phyloP scores from a whole-genome alignment of 2,113 vertebrate genomes.

The Myotis yumanensis region DNA sequence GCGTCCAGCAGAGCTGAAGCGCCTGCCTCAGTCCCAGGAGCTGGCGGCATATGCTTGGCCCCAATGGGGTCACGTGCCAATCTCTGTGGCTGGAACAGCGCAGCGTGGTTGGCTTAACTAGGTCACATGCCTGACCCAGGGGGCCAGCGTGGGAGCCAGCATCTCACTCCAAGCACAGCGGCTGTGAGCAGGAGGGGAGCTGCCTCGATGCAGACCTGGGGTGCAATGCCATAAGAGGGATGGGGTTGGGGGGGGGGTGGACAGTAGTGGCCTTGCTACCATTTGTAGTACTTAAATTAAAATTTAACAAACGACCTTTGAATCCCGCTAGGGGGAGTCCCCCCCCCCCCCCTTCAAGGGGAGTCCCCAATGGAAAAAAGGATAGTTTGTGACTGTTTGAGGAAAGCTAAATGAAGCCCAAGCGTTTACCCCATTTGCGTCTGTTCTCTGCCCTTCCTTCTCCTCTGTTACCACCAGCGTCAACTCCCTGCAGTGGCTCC shows the following conservation, averaged over 20 bases:
- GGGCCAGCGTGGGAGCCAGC: not conserved
- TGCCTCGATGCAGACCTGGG: not conserved
- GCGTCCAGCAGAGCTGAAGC: not conserved
- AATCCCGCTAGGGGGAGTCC: not conserved
- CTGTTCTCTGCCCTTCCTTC: not conserved
- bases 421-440: not conserved
- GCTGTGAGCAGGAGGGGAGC: no score
- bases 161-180: not conserved
- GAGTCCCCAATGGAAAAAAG: not conserved
- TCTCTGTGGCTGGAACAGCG: not conserved
- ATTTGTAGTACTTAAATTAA: not conserved
- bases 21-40: not conserved
- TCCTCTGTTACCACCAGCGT: not conserved
- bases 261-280: not conserved
- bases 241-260: not conserved
- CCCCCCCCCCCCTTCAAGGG: not conserved
- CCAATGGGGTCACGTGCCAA: not conserved
- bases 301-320: not conserved
- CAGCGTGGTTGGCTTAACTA: not conserved
- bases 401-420: not conserved
- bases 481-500: not conserved
- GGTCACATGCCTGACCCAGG: not conserved
- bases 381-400: not conserved
- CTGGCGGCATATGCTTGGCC: not conserved
- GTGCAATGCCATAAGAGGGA: fast-evolving